Conservation (phyloP, 2,113 vertebrate genomes). For the Aleadryas rufinucha region DNA sequence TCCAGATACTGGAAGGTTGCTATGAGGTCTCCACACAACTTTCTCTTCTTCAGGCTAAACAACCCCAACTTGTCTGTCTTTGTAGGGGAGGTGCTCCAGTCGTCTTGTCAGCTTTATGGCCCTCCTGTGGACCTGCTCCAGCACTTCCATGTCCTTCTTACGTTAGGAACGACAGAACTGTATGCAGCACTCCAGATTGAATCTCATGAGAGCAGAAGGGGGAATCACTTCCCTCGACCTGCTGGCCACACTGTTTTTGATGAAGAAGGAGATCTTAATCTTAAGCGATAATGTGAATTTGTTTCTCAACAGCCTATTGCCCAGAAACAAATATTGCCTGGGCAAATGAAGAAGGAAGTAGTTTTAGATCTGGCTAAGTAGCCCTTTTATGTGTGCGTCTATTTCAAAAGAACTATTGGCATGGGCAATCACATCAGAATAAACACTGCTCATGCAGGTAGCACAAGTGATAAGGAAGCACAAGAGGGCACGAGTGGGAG, state of each 20-base stretch:
- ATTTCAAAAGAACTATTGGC: neutral
- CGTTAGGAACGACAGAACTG: neutral
- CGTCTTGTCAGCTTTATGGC: neutral
- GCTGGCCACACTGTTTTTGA: neutral
- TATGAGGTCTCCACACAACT: neutral
- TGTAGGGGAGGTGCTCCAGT: neutral
- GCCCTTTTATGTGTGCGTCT: neutral
- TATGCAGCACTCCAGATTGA: neutral
- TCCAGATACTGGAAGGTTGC: neutral
- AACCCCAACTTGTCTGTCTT: neutral
- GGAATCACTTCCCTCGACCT: neutral
- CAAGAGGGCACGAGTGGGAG: accelerated
- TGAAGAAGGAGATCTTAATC: neutral
- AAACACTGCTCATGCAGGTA: neutral
- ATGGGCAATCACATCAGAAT: neutral
- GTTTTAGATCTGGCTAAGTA: neutral
- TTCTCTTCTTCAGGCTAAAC: neutral
- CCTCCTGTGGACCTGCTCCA: neutral
- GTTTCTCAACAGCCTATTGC: neutral
- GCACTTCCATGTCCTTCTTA: neutral
- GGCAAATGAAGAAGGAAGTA: neutral
- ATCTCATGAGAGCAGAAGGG: neutral
- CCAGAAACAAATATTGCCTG: neutral
- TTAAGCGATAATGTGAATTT: neutral
- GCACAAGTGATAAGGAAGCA: neutral